Evolutionary conservation across 2,797 vertebrate genomes (phyloP).

Genomic region (Hypotaenidia okinawae): DNA sequence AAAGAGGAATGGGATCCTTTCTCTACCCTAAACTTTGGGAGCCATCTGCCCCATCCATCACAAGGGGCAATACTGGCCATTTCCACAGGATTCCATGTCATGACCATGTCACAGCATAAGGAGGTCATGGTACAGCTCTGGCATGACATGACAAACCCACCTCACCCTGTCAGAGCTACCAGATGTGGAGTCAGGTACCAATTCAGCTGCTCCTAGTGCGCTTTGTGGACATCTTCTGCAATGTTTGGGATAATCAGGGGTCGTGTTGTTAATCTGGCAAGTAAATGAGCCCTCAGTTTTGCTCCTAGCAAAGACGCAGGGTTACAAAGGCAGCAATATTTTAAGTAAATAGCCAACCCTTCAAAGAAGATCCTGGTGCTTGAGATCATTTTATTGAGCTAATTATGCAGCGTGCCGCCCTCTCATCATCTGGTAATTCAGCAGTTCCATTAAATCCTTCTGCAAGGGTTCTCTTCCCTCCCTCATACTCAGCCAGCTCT

Average conservation of each 20-base stretch:
- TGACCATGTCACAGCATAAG: not conserved
- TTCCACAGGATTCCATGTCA: fast-evolving
- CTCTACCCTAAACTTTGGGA: not conserved
- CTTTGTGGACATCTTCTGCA: not conserved
- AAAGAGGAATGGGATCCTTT: not conserved
- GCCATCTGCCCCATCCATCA: too few relatives aligned
- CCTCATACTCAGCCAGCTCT: not conserved
- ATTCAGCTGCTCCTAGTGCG: not conserved
- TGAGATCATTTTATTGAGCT: not conserved
- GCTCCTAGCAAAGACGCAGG: not conserved
- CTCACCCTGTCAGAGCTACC: not conserved
- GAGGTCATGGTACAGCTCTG: too few relatives aligned
- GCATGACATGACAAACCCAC: not conserved
- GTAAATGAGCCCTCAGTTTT: not conserved
- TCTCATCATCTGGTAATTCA: not conserved
- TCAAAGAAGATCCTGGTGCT: not conserved
- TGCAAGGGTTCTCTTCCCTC: not conserved
- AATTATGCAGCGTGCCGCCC: not conserved
- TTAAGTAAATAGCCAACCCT: not conserved
- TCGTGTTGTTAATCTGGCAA: not conserved
- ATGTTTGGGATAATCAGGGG: not conserved
- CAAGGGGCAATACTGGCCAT: too few relatives aligned
- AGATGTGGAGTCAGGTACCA: not conserved
- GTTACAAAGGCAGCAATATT: not conserved
- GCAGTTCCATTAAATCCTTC: not conserved